These are phyloP conservation scores for Umimayanthus chanpuru DNA, from an alignment of 92 coral and sea anemone species.

Conservation along the genomic window DNA sequence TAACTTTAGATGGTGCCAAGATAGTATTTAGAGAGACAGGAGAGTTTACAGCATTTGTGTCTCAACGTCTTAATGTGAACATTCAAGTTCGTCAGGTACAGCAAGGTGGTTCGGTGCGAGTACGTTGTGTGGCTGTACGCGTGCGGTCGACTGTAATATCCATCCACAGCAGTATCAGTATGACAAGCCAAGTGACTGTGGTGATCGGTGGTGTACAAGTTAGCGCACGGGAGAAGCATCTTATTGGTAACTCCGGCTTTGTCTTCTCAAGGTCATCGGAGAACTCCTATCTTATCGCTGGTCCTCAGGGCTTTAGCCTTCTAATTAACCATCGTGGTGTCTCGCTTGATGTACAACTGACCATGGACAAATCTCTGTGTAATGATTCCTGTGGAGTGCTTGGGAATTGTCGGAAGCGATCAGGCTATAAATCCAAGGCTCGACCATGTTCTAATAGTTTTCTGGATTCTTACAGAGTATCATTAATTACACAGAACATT, in stretches of 20 bases:
- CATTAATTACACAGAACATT: slow-evolving; percentile 44
- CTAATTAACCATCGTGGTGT: slow-evolving; percentile 51
- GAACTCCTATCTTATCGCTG: slow-evolving; percentile 50
- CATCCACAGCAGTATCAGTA: slow-evolving; percentile 57
- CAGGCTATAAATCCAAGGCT: not conserved
- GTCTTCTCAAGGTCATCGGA: slow-evolving; percentile 49
- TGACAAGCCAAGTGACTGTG: slow-evolving; percentile 32
- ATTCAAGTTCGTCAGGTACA: slow-evolving; percentile 63
- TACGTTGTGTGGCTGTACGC: slow-evolving; percentile 58
- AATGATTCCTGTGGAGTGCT: slow-evolving; percentile 67
- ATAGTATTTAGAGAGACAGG: slow-evolving; percentile 53
- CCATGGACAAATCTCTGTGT: slow-evolving; percentile 65
- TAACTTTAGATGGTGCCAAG: slow-evolving; percentile 60
- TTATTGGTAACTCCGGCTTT: slow-evolving; percentile 52
- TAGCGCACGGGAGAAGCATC: slow-evolving; percentile 35
- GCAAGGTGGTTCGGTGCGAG: slow-evolving; percentile 54
- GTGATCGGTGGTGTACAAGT: slow-evolving; percentile 44
- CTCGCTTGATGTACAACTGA: slow-evolving; percentile 56
- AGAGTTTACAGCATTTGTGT: slow-evolving; percentile 59
- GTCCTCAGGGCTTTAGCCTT: slow-evolving; percentile 61
- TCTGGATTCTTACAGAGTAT: slow-evolving; percentile 39
- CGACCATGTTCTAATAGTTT: slow-evolving; percentile 43
- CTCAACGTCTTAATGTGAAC: slow-evolving; percentile 48
- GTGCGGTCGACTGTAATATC: slow-evolving; percentile 27
- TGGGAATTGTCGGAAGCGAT: slow-evolving; percentile 47